A percentile compares a stretch with the other conserved stretches of the same genome.
These are phyloP conservation scores for Gymnobelideus leadbeateri DNA, from an alignment of 2,113 vertebrate genomes.

Conservation along the genomic window DNA sequence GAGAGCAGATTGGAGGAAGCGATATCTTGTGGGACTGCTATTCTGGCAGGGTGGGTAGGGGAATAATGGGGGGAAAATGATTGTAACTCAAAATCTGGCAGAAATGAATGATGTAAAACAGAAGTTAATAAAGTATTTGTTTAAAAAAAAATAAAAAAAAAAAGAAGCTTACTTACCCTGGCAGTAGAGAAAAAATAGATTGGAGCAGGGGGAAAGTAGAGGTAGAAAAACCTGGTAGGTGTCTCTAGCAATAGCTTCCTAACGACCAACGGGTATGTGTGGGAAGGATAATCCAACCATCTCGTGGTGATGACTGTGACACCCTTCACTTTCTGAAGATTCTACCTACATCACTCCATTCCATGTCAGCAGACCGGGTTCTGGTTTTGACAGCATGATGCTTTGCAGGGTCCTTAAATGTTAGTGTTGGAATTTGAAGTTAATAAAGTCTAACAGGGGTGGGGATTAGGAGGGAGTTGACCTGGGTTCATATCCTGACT, in stretches of 20 bases:
- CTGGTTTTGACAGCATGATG: neutral
- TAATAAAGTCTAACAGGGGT: neutral
- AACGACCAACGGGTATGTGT: neutral
- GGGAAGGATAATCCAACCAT: neutral
- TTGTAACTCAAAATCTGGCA: too few species aligned
- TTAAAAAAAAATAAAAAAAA: too few species aligned
- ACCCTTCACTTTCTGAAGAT: rapidly evolving
- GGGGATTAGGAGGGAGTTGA: neutral
- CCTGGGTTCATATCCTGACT: neutral
- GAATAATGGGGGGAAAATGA: too few species aligned
- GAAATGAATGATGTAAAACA: too few species aligned
- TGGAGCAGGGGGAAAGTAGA: neutral
- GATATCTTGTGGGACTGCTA: too few species aligned
- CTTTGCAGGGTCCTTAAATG: neutral
- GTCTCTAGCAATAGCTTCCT: neutral
- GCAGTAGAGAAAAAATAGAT: neutral
- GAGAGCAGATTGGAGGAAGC: too few species aligned
- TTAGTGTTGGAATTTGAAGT: neutral
- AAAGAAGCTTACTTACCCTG: neutral
- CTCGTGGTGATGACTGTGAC: neutral
- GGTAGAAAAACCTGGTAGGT: neutral
- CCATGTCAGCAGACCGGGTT: neutral
- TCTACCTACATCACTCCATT: neutral
- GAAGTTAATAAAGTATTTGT: too few species aligned
- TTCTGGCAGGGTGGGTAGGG: too few species aligned